phyloP scores from a whole-genome alignment of 2,888 invertebrate genomes.

The Caenorhabditis becei region DNA sequence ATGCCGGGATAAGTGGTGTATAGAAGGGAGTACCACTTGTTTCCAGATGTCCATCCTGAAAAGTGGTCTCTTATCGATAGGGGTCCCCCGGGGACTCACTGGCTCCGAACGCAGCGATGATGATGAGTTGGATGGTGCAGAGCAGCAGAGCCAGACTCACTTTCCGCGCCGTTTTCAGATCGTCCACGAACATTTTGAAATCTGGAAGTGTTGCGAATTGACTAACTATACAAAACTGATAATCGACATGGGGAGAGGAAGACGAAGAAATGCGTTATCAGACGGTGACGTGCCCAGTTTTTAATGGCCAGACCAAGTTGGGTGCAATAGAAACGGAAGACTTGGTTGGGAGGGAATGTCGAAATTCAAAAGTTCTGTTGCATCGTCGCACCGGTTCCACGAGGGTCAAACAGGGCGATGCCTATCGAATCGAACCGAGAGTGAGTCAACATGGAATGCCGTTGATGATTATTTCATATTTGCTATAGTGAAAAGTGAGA shows the following conservation, averaged over 20 bases:
- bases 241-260: not conserved
- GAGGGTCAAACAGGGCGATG: constrained; percentile 6
- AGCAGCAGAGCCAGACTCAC: constrained; percentile 46
- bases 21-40: no score
- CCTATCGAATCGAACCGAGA: constrained; percentile 24
- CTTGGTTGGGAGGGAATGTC: not conserved
- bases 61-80: no score
- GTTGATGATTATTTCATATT: constrained; percentile 26
- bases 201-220: not conserved
- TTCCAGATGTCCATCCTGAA: constrained; percentile 43
- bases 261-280: constrained; percentile 18
- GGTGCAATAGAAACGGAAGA: constrained; percentile 1
- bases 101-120: constrained; percentile 46
- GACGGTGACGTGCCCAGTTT: not conserved
- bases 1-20: constrained; percentile 7
- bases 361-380: not conserved
- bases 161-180: constrained; percentile 51
- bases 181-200: constrained; percentile 40
- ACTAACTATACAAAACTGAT: constrained; percentile 43
- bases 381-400: not conserved
- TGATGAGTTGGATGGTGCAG: constrained; percentile 28
- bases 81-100: constrained; percentile 11
- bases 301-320: not conserved
- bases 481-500: constrained; percentile 10
- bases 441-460: constrained; percentile 40